A percentile compares a stretch with the other conserved stretches of the same genome.
phyloP scores from a whole-genome alignment of 2,113 vertebrate genomes.

The Hymenochirus boettgeri region DNA sequence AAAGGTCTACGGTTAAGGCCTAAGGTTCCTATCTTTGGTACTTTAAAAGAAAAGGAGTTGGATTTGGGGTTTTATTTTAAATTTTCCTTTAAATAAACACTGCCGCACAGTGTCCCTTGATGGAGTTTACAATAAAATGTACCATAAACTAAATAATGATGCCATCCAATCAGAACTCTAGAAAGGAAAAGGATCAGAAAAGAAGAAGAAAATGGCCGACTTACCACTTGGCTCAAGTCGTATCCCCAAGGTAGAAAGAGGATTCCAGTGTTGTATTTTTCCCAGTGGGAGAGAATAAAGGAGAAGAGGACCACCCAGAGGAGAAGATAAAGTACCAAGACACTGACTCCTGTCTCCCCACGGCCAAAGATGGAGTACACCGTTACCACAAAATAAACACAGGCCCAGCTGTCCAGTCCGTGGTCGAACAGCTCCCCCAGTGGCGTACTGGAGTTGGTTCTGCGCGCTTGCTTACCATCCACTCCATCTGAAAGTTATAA shows the following conservation, averaged over 20 bases:
- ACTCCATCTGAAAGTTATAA: constrained; percentile 86
- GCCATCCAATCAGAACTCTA: constrained; percentile 7
- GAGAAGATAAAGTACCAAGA: constrained; percentile 83
- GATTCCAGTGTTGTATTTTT: constrained; percentile 97
- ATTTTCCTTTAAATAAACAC: too few species aligned
- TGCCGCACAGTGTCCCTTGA: too few species aligned
- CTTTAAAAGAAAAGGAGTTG: too few species aligned
- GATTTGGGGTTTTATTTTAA: too few species aligned
- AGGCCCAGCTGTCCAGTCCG: constrained; percentile 96
- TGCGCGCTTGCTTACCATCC: constrained; percentile 92
- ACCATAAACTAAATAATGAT: too few species aligned
- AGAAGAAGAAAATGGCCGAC: constrained; percentile 42
- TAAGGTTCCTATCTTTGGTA: too few species aligned
- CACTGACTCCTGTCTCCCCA: constrained; percentile 78
- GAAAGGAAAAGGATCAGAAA: constrained; percentile 10
- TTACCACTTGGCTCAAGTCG: constrained; percentile 97
- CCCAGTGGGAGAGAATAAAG: constrained; percentile 98
- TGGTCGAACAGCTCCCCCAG: constrained; percentile 97
- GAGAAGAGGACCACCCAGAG: constrained; percentile 97
- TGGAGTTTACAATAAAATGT: too few species aligned
- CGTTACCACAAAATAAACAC: constrained; percentile 92
- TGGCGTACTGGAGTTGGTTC: constrained; percentile 93
- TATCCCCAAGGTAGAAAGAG: constrained; percentile 98
- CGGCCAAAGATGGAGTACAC: constrained; percentile 97
- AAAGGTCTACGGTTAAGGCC: too few species aligned